Conservation (phyloP, 1,140 invertebrate genomes). For the Rhynchophorus ferrugineus region DNA sequence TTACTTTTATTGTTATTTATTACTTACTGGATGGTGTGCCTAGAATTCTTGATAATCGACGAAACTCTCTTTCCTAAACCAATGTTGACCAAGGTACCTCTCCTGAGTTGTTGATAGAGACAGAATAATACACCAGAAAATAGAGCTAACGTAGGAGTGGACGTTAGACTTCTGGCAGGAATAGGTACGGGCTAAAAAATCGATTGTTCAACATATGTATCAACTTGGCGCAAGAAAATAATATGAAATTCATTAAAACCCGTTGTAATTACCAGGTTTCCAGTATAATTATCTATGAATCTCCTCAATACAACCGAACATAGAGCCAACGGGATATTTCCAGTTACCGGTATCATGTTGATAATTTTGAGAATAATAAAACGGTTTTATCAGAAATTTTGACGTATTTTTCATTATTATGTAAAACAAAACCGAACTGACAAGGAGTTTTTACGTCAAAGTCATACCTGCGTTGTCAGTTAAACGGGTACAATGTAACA, state of each 20-base stretch:
- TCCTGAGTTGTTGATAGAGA: conserved; percentile 19
- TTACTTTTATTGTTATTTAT: too few relatives aligned
- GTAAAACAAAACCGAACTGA: not conserved
- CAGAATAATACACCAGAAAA: conserved; percentile 21
- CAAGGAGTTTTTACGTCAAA: not conserved
- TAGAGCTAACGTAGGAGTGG: conserved; percentile 5
- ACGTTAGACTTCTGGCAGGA: not conserved
- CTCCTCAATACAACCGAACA: not conserved
- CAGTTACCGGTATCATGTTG: not conserved
- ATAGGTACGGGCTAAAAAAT: conserved; percentile 12
- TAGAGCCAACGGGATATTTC: not conserved
- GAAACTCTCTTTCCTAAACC: conserved; percentile 8
- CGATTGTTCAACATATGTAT: too few relatives aligned
- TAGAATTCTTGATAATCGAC: conserved; percentile 4
- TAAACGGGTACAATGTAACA: too few relatives aligned
- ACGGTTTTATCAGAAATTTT: conserved; percentile 1
- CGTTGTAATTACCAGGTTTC: not conserved
- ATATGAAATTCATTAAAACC: not conserved
- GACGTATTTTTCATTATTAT: conserved; percentile 4
- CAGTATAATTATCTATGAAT: not conserved
- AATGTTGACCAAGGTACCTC: conserved; percentile 14
- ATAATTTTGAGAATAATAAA: conserved; percentile 3
- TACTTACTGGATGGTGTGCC: conserved; percentile 19
- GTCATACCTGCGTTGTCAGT: not conserved
- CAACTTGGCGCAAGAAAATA: too few relatives aligned